Conservation (phyloP, 1,140 invertebrate species). For the Euglossa dilemma region DNA sequence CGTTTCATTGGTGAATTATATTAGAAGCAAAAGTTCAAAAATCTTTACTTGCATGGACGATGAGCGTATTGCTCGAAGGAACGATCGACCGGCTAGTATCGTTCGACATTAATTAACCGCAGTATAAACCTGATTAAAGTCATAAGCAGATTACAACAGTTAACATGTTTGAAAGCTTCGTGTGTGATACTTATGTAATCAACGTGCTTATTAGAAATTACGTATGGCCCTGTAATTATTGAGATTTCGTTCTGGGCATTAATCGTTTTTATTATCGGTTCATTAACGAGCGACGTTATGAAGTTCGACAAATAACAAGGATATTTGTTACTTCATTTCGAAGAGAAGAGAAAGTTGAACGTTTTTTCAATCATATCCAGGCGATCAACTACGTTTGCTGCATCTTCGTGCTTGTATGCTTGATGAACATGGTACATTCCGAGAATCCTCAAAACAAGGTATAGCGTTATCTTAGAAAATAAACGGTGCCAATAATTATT, state of each 20-base stretch:
- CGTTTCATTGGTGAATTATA: background rate
- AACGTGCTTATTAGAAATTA: constrained; percentile 41
- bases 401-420: constrained; percentile 43
- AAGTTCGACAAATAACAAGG: background rate
- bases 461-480: background rate
- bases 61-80: constrained; percentile 19
- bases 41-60: background rate
- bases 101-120: constrained; percentile 60
- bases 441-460: constrained; percentile 56
- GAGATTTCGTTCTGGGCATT: background rate
- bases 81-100: constrained; percentile 43
- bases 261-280: background rate
- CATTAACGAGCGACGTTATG: background rate
- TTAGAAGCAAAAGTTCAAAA: background rate
- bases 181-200: constrained; percentile 49
- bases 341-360: background rate
- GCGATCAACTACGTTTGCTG: constrained; percentile 57
- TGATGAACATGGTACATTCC: constrained; percentile 37
- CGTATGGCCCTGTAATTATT: constrained; percentile 21
- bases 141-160: constrained; percentile 55
- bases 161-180: constrained; percentile 33
- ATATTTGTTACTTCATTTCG: background rate
- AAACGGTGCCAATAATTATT: background rate
- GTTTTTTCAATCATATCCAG: constrained; percentile 37
- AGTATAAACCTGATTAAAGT: constrained; percentile 58